These are phyloP conservation scores for Coecobrya sp. DNA, from an alignment of 2,888 invertebrate genomes.

Conservation along the genomic window DNA sequence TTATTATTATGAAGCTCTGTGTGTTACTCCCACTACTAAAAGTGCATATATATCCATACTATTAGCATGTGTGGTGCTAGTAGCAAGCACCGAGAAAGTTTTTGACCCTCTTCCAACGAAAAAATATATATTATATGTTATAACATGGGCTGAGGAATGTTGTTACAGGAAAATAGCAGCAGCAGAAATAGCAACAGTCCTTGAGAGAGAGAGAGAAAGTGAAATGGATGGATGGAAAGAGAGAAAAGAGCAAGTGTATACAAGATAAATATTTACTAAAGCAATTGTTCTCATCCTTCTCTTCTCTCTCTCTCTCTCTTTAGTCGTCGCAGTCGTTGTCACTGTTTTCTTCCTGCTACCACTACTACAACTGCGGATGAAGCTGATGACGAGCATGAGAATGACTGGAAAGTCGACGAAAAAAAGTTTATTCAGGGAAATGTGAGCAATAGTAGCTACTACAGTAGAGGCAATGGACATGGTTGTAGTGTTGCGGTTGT, in stretches of 20 bases:
- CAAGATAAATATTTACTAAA: slow-evolving; percentile 86
- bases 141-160: slow-evolving; percentile 23
- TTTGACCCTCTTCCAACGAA: slow-evolving; percentile 50
- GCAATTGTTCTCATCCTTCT: slow-evolving; percentile 81
- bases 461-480: no score
- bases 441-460: no score
- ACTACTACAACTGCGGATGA: not conserved
- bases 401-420: not conserved
- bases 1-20: not conserved
- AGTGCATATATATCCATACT: not conserved
- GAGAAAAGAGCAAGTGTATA: slow-evolving; percentile 78
- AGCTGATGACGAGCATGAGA: not conserved
- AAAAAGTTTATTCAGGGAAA: not conserved
- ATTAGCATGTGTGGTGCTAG: not conserved
- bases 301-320: not conserved
- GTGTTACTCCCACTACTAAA: not conserved
- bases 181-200: not conserved
- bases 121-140: not conserved
- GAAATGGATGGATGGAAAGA: slow-evolving; percentile 12
- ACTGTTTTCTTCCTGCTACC: not conserved
- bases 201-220: not conserved
- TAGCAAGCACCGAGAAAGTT: not conserved
- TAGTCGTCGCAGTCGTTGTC: slow-evolving; percentile 2
- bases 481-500: no score
- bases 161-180: slow-evolving; percentile 12